These are phyloP conservation scores for Myripristis jacobus DNA, from an alignment of 2,797 vertebrate genomes.

Conservation along the genomic window DNA sequence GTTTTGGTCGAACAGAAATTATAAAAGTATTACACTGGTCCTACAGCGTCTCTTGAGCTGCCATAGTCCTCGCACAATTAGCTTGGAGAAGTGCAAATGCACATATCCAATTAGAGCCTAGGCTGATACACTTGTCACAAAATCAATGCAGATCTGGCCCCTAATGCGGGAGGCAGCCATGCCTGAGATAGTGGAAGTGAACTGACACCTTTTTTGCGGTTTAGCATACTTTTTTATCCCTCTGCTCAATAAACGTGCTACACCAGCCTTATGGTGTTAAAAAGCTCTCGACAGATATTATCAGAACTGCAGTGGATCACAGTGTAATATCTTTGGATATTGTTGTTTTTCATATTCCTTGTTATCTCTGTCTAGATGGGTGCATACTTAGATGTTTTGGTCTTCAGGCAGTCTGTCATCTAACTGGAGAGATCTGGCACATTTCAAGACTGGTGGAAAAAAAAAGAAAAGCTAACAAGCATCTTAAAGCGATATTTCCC, in stretches of 20 bases:
- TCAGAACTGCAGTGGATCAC: slow-evolving; percentile 24
- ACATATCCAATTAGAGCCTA: slow-evolving; percentile 65
- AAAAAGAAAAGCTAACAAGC: slow-evolving; percentile 48
- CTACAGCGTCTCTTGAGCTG: slow-evolving; percentile 40
- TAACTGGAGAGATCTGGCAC: slow-evolving; percentile 31
- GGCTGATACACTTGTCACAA: slow-evolving; percentile 70
- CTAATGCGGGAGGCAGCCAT: slow-evolving; percentile 37
- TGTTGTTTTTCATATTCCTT: slow-evolving; percentile 26
- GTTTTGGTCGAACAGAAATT: slow-evolving; percentile 9
- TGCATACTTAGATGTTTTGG: slow-evolving; percentile 32
- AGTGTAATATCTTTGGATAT: slow-evolving; percentile 6
- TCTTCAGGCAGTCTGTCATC: slow-evolving; percentile 28
- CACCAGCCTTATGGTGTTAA: slow-evolving; percentile 32
- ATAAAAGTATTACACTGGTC: slow-evolving; percentile 10
- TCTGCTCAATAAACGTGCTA: slow-evolving; percentile 22
- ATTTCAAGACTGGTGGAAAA: slow-evolving; percentile 48
- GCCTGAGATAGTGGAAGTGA: slow-evolving; percentile 45
- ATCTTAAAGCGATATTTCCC: slow-evolving; percentile 39
- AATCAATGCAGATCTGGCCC: slow-evolving; percentile 74
- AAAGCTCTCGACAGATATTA: slow-evolving; percentile 47
- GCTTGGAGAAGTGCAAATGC: slow-evolving; percentile 54
- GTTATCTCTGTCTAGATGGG: slow-evolving; percentile 28
- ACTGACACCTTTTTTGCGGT: slow-evolving; percentile 41
- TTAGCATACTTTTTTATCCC: slow-evolving; percentile 18
- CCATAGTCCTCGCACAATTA: slow-evolving; percentile 54